Percentiles rank a stretch among this genome's conserved stretches.
These are phyloP conservation scores for Latrodectus geometricus DNA, from an alignment of 1,140 invertebrate genomes.

Conservation along the genomic window DNA sequence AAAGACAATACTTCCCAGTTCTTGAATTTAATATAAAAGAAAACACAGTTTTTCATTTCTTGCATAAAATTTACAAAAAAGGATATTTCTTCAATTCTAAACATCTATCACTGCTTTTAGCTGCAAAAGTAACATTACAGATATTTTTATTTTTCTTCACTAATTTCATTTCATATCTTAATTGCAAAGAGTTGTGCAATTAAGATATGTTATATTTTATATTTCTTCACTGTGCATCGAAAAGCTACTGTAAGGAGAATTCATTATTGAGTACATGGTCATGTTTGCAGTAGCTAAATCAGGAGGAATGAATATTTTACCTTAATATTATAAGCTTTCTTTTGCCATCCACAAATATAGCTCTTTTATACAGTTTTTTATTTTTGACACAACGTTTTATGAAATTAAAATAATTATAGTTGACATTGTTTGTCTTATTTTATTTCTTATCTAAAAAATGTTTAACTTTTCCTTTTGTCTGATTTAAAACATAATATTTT, in stretches of 20 bases:
- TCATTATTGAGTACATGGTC: conserved; percentile 51
- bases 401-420: background rate
- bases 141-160: background rate
- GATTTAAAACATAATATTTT: background rate
- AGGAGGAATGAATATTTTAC: conserved; percentile 47
- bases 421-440: background rate
- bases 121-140: conserved; percentile 47
- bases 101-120: conserved; percentile 48
- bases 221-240: conserved; percentile 56
- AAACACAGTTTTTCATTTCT: conserved; percentile 55
- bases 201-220: no score
- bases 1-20: conserved; percentile 58
- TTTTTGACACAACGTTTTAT: conserved; percentile 36
- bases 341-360: conserved; percentile 41
- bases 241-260: conserved; percentile 59
- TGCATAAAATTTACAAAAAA: conserved; percentile 58
- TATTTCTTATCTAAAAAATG: background rate
- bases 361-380: conserved; percentile 25
- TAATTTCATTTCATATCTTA: background rate
- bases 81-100: conserved; percentile 39
- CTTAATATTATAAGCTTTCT: conserved; percentile 28
- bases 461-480: background rate
- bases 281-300: conserved; percentile 56
- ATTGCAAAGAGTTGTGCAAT: conserved; percentile 48
- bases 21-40: conserved; percentile 59